Base-by-base conservation (phyloP, 2,797 vertebrate species). In the Leuciscus waleckii region DNA sequence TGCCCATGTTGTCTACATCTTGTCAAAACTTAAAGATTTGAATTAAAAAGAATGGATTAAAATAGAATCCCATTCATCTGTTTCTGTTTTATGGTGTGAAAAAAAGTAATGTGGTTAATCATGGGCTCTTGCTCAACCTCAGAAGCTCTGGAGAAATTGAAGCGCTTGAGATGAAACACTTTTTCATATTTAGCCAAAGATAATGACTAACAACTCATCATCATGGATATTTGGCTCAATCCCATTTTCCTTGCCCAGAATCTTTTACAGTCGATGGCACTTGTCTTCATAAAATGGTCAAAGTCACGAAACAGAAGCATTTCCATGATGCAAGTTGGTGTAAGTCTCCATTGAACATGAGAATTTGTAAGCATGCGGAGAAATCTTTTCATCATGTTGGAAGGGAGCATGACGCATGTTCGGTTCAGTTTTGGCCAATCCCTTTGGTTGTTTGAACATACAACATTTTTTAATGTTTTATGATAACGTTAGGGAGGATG, bases 251-350 rank as follows among this genome's bases (percentile, higher is more conserved):
- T 67, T 37, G 56, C n/a, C 17, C 9, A 79, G 68, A 17, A 74
- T 77, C 46, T 39, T 74, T 74, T 54, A 79, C 71, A 70, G 65
- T 35, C 35, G 29, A 82, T 76, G 61, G 41, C 78, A 76, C 51
- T 85, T 79, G 78, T 35, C 73, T 86, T 86, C 78, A 76, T 77
- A 68, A 85, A 86, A 87, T 56, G 13, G 19, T 14, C 56, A 74
- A 78, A 82, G 83, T 82, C 67, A 65, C 26, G 14, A 82, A 84
- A 83, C 83, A 51, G 39, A 77, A 61, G 79, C 37, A 58, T 82
- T 63, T 82, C 39, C n/a, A 87, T 90, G 87, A 90, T 89, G 89
- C 87, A 90, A 89, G 78, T 68, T 86, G 41, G 41, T 85, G 87
- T 73, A 90, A 90, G 84, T 56, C 75, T 61, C n/a, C 56, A 16